A percentile compares a stretch with the other conserved stretches of the same genome.
Evolutionary conservation across 2,888 invertebrate genomes (phyloP).

Genomic region (Furcula furcula): DNA sequence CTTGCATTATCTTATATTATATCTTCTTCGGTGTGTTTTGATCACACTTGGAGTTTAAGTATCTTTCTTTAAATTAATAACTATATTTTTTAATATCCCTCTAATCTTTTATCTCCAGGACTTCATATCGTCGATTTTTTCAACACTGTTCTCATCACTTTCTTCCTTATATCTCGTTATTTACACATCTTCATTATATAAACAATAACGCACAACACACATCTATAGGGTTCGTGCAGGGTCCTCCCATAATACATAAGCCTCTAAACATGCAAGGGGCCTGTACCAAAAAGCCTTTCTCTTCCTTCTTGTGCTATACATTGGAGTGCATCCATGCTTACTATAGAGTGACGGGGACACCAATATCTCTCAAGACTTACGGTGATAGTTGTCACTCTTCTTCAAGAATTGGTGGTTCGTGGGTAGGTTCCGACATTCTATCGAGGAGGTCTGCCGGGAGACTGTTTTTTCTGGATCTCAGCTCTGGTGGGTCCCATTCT

Average conservation of each 20-base stretch:
- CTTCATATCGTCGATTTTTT: no score
- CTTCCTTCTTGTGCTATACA: slow-evolving; percentile 48
- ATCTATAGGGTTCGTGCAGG: slow-evolving; percentile 73
- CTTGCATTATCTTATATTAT: no score
- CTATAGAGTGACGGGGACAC: slow-evolving; percentile 75
- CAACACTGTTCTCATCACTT: slow-evolving; percentile 18
- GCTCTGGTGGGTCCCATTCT: slow-evolving; percentile 75
- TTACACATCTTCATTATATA: slow-evolving; percentile 27
- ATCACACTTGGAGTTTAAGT: no score
- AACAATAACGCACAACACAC: slow-evolving; percentile 47
- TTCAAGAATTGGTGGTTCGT: slow-evolving; percentile 48
- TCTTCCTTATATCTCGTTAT: slow-evolving; percentile 17
- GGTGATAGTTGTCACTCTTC: slow-evolving; percentile 73
- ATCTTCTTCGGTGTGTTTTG: no score
- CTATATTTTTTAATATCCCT: no score
- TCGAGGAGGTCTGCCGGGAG: slow-evolving; percentile 69
- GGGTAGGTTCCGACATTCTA: slow-evolving; percentile 49
- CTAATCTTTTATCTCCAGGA: no score
- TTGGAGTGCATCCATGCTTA: slow-evolving; percentile 72
- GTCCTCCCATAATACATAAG: slow-evolving; percentile 66
- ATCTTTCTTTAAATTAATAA: no score
- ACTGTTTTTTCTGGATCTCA: slow-evolving; percentile 70
- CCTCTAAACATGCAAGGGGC: slow-evolving; percentile 78
- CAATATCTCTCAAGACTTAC: slow-evolving; percentile 63
- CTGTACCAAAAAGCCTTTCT: slow-evolving; percentile 69